Conservation (phyloP, 2,888 invertebrate genomes). For the Hirtodrosophila trivittata region DNA sequence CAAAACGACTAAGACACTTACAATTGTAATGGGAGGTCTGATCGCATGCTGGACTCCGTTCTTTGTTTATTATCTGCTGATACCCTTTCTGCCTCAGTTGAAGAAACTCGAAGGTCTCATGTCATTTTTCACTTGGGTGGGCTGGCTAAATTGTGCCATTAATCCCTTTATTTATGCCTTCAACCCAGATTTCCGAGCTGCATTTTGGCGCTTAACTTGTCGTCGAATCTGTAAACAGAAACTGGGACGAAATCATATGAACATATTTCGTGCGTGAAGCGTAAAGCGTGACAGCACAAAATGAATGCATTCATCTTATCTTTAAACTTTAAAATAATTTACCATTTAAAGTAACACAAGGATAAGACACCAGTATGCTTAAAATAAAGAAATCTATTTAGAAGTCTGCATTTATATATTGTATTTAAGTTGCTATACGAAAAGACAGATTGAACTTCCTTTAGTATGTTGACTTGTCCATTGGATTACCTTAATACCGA, state of each 20-base stretch:
- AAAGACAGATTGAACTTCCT: no score
- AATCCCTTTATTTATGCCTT: conserved; percentile 96
- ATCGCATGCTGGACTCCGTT: conserved; percentile 95
- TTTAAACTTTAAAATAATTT: neutral
- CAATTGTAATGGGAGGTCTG: conserved; percentile 95
- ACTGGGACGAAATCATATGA: conserved; percentile 74
- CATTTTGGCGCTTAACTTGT: conserved; percentile 92
- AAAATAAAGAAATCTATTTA: conserved; percentile 30
- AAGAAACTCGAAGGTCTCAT: conserved; percentile 87
- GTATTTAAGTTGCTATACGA: no score
- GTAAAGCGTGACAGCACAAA: neutral
- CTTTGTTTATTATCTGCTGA: conserved; percentile 91
- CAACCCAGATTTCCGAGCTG: conserved; percentile 93
- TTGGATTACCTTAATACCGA: no score
- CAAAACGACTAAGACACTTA: conserved; percentile 94
- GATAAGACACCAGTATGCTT: no score
- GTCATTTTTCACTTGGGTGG: conserved; percentile 93
- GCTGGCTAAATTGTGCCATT: conserved; percentile 95
- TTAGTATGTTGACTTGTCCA: no score
- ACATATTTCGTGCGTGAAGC: conserved; percentile 78
- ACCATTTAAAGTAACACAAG: neutral
- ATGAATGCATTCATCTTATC: neutral
- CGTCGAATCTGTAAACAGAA: conserved; percentile 81
- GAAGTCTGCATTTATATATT: conserved; percentile 27
- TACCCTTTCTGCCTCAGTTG: conserved; percentile 89